Evolutionary conservation across 2,888 invertebrate genomes (phyloP).

Genomic region (Hydraecia micacea): DNA sequence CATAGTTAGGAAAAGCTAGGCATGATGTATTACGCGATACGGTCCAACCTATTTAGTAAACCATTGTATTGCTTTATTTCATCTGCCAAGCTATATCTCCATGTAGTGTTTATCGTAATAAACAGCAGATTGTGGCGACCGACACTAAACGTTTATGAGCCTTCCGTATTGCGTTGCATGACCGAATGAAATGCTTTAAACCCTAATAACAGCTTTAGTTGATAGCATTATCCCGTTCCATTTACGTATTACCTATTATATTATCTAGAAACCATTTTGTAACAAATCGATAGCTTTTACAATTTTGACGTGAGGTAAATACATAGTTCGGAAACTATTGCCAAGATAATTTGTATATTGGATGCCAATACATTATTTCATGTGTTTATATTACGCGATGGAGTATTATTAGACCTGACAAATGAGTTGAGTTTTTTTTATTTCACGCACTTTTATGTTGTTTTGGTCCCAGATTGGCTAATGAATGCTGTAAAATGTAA

Average conservation of each 20-base stretch:
- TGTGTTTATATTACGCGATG: conserved; percentile 33
- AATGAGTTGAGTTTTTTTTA: conserved; percentile 22
- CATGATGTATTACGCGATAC: not conserved
- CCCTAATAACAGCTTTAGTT: conserved; percentile 14
- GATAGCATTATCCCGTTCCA: conserved; percentile 24
- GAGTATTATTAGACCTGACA: conserved; percentile 49
- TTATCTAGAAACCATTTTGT: conserved; percentile 48
- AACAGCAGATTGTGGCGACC: conserved; percentile 25
- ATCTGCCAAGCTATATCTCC: conserved; percentile 36
- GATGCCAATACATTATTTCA: conserved; percentile 57
- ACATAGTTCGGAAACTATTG: conserved; percentile 43
- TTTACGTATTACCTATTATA: conserved; percentile 32
- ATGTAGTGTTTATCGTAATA: conserved; percentile 35
- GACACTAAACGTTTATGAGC: conserved; percentile 21
- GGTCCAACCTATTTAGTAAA: not conserved
- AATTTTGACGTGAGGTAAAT: conserved; percentile 45
- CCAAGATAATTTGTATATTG: conserved; percentile 53
- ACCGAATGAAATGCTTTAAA: conserved; percentile 9
- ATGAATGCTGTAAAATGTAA: conserved; percentile 43
- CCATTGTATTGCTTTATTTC: conserved; percentile 13
- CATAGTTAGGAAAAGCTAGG: not conserved
- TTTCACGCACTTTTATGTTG: conserved; percentile 9
- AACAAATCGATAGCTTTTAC: conserved; percentile 59
- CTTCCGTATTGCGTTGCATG: conserved; percentile 33
- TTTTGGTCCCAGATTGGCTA: conserved; percentile 36